Conservation (phyloP, 2,797 vertebrate species). For the Tiaroga cobitis region DNA sequence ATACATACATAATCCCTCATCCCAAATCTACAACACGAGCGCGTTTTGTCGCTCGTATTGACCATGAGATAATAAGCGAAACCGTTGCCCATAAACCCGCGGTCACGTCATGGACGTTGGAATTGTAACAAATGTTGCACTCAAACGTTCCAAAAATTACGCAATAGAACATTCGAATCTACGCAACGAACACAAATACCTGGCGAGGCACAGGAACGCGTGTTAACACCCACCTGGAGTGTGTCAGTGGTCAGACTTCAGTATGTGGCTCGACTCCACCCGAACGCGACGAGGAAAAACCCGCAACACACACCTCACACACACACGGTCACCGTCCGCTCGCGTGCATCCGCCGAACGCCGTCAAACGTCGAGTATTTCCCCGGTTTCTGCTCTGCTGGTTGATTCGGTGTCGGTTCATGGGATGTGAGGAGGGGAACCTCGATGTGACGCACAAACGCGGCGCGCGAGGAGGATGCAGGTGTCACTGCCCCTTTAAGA, state of each 20-base stretch:
- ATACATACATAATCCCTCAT: background rate
- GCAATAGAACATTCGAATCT: background rate
- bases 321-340: background rate
- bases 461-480: conserved; percentile 1
- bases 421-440: conserved; percentile 78
- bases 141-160: conserved; percentile 15
- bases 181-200: background rate
- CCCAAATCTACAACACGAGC: background rate
- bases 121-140: background rate
- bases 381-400: conserved; percentile 56
- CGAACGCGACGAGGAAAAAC: conserved; percentile 50
- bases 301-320: conserved; percentile 19
- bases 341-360: conserved; percentile 15
- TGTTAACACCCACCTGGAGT: conserved; percentile 75
- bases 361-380: conserved; percentile 52
- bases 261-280: conserved; percentile 78
- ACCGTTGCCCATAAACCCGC: background rate
- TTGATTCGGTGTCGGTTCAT: conserved; percentile 61
- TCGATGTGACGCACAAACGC: conserved; percentile 72
- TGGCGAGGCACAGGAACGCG: background rate
- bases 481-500: conserved; percentile 53
- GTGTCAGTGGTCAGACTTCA: conserved; percentile 68
- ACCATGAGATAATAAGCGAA: background rate
- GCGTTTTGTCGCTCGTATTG: background rate
- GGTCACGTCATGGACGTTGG: background rate